Percentiles rank a stretch among this genome's conserved stretches.
phyloP scores from a whole-genome alignment of 2,888 invertebrate genomes.

The Arrhopalites spinosus region DNA sequence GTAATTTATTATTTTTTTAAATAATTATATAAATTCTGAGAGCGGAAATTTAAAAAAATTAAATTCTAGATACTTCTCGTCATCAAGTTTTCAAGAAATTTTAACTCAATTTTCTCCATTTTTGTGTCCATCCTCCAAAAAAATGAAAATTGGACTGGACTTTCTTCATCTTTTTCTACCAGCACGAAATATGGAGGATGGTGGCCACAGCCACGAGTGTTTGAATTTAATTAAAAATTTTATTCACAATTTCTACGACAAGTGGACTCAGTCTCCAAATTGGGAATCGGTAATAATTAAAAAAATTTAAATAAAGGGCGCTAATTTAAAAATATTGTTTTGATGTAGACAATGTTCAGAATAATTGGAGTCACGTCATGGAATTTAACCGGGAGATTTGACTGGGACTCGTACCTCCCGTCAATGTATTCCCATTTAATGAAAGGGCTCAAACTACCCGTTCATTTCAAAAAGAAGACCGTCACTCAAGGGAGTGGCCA shows the following conservation, averaged over 20 bases:
- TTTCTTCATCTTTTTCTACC: background rate
- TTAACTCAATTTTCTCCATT: background rate
- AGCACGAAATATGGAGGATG: background rate
- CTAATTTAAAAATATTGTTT: background rate
- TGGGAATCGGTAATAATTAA: background rate
- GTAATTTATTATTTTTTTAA: too few species aligned
- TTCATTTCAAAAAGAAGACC: slow-evolving; percentile 66
- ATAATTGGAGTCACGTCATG: background rate
- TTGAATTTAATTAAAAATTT: background rate
- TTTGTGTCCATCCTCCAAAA: background rate
- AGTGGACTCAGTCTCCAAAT: background rate
- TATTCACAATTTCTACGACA: background rate
- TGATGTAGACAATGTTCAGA: background rate
- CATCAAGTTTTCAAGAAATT: background rate
- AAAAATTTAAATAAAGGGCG: background rate
- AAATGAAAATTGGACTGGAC: background rate
- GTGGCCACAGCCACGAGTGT: background rate
- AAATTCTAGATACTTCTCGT: too few species aligned
- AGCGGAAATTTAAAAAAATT: too few species aligned
- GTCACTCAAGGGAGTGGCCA: slow-evolving; percentile 44
- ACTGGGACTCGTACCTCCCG: slow-evolving; percentile 85
- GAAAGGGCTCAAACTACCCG: slow-evolving; percentile 76
- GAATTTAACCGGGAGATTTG: slow-evolving; percentile 73
- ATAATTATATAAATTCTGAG: too few species aligned
- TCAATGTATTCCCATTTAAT: slow-evolving; percentile 75